A percentile compares a stretch with the other conserved stretches of the same genome.
phyloP scores from a whole-genome alignment of 2,797 vertebrate genomes.

The Lycodopsis pacificus region DNA sequence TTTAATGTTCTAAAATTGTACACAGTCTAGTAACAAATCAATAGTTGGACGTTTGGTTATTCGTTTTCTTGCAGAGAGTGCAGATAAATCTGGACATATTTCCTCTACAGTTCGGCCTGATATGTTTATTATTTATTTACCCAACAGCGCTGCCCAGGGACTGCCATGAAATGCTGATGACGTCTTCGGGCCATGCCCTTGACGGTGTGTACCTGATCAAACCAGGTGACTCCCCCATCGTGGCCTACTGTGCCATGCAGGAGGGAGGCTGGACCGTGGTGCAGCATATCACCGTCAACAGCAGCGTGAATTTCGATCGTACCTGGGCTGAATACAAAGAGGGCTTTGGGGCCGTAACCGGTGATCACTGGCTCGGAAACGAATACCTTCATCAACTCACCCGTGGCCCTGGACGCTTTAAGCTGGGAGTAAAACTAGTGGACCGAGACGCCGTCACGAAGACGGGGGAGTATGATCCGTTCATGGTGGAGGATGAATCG shows the following conservation, averaged over 20 bases:
- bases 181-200: constrained; percentile 81
- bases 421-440: constrained; percentile 89
- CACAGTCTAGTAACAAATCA: not conserved
- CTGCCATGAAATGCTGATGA: constrained; percentile 89
- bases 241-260: constrained; percentile 88
- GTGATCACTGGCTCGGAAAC: constrained; percentile 92
- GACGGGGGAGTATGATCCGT: constrained; percentile 85
- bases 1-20: not conserved
- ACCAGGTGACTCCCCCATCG: constrained; percentile 81
- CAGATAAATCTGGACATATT: not conserved
- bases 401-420: constrained; percentile 76
- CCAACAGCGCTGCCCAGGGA: constrained; percentile 85
- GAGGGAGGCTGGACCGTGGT: constrained; percentile 92
- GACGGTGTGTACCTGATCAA: constrained; percentile 90
- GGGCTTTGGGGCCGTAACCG: constrained; percentile 84
- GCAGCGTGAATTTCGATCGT: constrained; percentile 87
- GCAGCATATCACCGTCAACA: constrained; percentile 90
- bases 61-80: not conserved
- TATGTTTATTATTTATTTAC: constrained; percentile 42
- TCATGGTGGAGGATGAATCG: constrained; percentile 85
- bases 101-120: not conserved
- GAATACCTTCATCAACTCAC: constrained; percentile 88
- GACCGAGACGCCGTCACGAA: constrained; percentile 84
- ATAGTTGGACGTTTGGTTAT: not conserved
- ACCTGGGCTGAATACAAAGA: constrained; percentile 88